These are phyloP conservation scores for Paramisgurnus dabryanus DNA, from an alignment of 2,113 vertebrate species.

Conservation along the genomic window DNA sequence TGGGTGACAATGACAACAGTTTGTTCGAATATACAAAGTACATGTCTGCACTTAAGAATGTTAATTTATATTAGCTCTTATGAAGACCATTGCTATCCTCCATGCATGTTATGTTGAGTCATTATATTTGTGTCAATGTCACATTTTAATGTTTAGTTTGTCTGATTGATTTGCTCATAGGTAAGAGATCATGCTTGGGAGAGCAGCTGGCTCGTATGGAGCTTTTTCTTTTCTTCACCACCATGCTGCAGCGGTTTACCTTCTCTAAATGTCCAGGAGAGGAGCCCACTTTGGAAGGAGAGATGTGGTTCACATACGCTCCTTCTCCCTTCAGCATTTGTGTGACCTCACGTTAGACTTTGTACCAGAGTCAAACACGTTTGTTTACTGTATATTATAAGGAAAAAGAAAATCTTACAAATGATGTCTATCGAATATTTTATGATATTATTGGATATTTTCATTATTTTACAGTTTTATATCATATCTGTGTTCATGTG, in stretches of 20 bases:
- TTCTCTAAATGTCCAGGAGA: constrained; percentile 54
- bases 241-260: constrained; percentile 70
- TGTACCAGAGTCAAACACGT: not conserved
- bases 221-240: constrained; percentile 51
- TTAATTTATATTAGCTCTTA: no score
- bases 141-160: not conserved
- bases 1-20: no score
- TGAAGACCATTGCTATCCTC: no score
- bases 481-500: no score
- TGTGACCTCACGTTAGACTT: constrained; percentile 57
- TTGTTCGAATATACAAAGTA: no score
- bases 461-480: no score
- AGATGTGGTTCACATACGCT: accelerated
- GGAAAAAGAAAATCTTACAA: no score
- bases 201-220: constrained; percentile 52
- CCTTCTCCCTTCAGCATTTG: constrained; percentile 64
- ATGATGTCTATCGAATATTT: no score
- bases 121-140: not conserved
- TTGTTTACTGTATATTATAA: no score
- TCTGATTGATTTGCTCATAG: not conserved
- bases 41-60: no score
- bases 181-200: constrained; percentile 49
- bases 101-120: no score
- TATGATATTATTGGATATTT: no score
- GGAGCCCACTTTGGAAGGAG: constrained; percentile 36